Percentiles rank a stretch among this genome's conserved stretches.
Conservation (phyloP, 2,888 invertebrate genomes). For the Andrena praecox region DNA sequence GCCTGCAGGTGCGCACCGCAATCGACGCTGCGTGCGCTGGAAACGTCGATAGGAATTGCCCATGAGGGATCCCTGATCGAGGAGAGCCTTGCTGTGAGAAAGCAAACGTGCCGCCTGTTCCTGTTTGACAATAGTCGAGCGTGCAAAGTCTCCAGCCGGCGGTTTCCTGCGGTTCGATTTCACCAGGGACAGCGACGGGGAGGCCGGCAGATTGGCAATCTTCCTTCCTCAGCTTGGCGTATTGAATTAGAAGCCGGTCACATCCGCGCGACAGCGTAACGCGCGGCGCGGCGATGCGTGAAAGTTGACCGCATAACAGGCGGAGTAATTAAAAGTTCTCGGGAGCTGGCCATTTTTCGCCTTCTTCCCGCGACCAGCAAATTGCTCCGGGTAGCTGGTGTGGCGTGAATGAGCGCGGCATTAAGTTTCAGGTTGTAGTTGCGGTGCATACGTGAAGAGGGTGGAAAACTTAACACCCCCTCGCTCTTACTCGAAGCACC, state of each 20-base stretch:
- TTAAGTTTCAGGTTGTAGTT: too few relatives aligned
- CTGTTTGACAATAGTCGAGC: background rate
- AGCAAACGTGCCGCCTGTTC: background rate
- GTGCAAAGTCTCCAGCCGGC: too few relatives aligned
- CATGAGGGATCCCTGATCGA: background rate
- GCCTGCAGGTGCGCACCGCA: slow-evolving; percentile 13
- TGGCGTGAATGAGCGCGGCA: background rate
- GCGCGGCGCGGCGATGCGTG: background rate
- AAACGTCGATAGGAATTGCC: slow-evolving; percentile 1
- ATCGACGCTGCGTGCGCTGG: background rate
- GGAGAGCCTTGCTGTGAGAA: background rate
- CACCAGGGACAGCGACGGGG: background rate
- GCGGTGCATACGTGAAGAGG: too few relatives aligned
- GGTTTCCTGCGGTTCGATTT: background rate
- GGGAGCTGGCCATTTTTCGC: background rate
- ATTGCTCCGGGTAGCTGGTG: slow-evolving; percentile 20
- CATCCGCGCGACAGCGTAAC: background rate
- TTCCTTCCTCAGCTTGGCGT: background rate
- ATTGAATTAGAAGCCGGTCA: slow-evolving; percentile 2
- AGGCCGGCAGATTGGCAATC: background rate
- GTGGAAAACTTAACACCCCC: too few relatives aligned
- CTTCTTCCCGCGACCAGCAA: slow-evolving; percentile 1
- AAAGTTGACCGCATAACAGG: slow-evolving; percentile 3
- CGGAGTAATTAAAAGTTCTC: slow-evolving; percentile 35
- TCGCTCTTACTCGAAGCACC: background rate